Conservation (phyloP, 2,797 vertebrate species). For the Paratrypauchen microcephalus region DNA sequence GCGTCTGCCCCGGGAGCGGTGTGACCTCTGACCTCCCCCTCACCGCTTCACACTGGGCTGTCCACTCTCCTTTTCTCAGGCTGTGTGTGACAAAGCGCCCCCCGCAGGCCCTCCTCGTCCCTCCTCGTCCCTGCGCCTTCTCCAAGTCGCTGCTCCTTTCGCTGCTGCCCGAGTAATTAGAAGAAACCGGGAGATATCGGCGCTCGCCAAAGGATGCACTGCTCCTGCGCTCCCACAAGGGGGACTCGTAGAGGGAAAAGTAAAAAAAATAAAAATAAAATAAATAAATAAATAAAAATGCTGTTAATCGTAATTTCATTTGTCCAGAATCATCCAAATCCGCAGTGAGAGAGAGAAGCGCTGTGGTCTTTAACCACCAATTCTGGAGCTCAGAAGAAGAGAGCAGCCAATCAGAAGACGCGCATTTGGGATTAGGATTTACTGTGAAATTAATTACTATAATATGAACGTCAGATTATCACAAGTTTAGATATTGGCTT, state of each 20-base stretch:
- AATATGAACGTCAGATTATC: background rate
- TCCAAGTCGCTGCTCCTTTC: background rate
- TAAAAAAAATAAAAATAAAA: no score
- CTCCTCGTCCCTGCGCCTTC: no score
- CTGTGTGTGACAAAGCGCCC: background rate
- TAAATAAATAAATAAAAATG: no score
- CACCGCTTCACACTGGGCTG: background rate
- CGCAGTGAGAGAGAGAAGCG: background rate
- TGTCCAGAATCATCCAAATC: background rate
- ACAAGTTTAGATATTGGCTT: background rate
- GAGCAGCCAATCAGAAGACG: background rate
- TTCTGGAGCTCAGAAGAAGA: background rate
- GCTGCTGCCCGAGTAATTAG: background rate
- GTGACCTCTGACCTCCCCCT: background rate
- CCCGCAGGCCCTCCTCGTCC: background rate
- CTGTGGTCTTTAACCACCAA: background rate
- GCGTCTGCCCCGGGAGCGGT: background rate
- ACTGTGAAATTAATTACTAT: background rate
- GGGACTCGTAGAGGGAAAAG: background rate
- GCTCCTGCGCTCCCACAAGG: constrained; percentile 1
- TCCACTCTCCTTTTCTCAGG: background rate
- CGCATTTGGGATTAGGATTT: background rate
- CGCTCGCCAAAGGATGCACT: background rate
- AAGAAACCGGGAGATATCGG: background rate
- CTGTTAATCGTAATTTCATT: constrained; percentile 10